Conservation (phyloP, 2,797 vertebrate species). For the Anolis apletophallus region DNA sequence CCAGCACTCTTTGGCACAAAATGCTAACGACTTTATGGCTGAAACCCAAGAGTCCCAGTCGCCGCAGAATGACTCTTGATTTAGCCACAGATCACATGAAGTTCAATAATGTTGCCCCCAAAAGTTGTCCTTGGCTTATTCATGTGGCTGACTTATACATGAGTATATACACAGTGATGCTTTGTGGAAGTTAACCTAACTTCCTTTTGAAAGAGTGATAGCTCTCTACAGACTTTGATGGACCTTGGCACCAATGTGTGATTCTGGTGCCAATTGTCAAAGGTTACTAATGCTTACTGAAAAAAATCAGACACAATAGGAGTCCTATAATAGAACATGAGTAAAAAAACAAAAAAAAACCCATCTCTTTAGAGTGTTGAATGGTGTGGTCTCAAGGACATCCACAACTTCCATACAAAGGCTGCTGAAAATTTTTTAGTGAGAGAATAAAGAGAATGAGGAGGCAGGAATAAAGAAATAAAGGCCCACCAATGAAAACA, state of each 20-base stretch:
- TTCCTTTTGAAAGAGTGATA: background rate
- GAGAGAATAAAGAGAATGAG: background rate
- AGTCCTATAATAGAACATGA: background rate
- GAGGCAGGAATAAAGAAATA: background rate
- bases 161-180: no score
- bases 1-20: no score
- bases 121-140: no score
- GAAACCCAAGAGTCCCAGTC: no score
- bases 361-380: background rate
- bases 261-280: conserved; percentile 25
- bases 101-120: no score
- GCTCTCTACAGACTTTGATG: background rate
- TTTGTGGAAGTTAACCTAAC: background rate
- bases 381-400: background rate
- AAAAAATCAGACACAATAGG: conserved; percentile 28
- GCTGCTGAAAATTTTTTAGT: background rate
- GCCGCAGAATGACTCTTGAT: no score
- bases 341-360: background rate
- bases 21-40: no score
- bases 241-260: background rate
- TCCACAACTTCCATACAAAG: background rate
- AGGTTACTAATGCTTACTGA: conserved; percentile 28
- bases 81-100: no score
- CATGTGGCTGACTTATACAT: no score
- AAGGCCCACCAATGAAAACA: background rate